Base-by-base conservation (phyloP, 2,797 vertebrate species). In the Glossophaga mutica region DNA sequence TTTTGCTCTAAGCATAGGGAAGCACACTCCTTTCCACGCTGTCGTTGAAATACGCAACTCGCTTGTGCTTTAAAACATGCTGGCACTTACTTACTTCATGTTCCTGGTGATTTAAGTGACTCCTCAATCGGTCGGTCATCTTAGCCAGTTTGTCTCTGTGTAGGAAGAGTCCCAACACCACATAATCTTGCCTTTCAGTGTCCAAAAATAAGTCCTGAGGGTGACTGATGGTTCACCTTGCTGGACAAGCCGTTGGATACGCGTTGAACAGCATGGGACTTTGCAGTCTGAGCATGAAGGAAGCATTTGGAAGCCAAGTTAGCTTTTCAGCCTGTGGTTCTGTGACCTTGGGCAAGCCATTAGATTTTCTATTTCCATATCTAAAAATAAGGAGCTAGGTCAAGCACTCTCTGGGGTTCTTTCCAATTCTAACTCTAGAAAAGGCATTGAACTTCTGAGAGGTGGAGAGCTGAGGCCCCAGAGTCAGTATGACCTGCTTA, bases 381-480 rank as follows among this genome's bases (percentile, higher is more conserved):
- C 92, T 95, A 90, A 96, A 96, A 97, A 92, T 94, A 91, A 96
- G 87, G 42, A 46, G 50, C 77, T 21, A 42, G 73, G 71, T 89
- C 95, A 79, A 57, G 32, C 18, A 3, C 65, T 76, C 89, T 37
- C 87, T 42, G 42, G 79, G 67, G 82, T 57, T 87, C 88, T 90
- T 96, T 94, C 78, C 89, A 92, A 57, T 12, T 67, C 42, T 52
- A 11, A 68, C 21, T 91, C 68, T 83, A 84, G 89, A 90, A 84
- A 84, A 87, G 52, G 14, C 52, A 5, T 50, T 16, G 46, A 78
- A 15, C 59, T 70, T 57, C 62, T 19, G 57, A 50, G 70, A 91
- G 42, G 65, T 50, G 5, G 46, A 85, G 42, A 91, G 21, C 76
- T 11, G 10, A 48, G 57, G 4, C 26, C 73, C 44, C 29, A 3